Conservation (phyloP, 2,113 vertebrate species). For the Varanus salvator region DNA sequence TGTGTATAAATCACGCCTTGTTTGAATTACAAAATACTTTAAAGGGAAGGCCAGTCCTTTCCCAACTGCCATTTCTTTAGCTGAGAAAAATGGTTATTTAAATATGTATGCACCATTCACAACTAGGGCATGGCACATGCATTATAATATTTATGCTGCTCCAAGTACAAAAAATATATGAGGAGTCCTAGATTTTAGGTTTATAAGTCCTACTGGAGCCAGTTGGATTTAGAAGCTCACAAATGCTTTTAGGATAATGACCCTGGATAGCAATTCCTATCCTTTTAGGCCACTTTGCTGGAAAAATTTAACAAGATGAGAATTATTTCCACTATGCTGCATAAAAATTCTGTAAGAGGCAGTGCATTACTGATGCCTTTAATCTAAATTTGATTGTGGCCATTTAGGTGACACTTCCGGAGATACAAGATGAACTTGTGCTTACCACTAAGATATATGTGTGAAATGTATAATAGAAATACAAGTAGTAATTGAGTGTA, state of each 20-base stretch:
- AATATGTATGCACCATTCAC: not conserved
- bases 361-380: constrained; percentile 16
- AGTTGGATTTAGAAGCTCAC: constrained; percentile 1
- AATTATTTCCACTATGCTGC: not conserved
- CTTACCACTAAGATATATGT: constrained; percentile 22
- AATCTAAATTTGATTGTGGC: constrained; percentile 41
- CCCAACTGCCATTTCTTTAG: not conserved
- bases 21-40: not conserved
- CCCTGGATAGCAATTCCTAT: not conserved
- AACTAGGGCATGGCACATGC: not conserved
- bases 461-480: constrained; percentile 30
- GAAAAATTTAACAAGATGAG: not conserved
- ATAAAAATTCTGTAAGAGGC: not conserved
- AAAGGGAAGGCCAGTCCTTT: not conserved
- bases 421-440: constrained; percentile 7
- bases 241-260: constrained; percentile 13
- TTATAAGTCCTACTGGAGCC: not conserved
- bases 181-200: not conserved
- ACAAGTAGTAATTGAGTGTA: constrained; percentile 29
- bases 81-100: not conserved
- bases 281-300: not conserved
- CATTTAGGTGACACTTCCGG: constrained; percentile 24
- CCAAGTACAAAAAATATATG: not conserved
- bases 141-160: not conserved
- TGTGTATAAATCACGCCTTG: not conserved